phyloP scores from a whole-genome alignment of 2,888 invertebrate genomes.

The Phrixothrix hirtus region DNA sequence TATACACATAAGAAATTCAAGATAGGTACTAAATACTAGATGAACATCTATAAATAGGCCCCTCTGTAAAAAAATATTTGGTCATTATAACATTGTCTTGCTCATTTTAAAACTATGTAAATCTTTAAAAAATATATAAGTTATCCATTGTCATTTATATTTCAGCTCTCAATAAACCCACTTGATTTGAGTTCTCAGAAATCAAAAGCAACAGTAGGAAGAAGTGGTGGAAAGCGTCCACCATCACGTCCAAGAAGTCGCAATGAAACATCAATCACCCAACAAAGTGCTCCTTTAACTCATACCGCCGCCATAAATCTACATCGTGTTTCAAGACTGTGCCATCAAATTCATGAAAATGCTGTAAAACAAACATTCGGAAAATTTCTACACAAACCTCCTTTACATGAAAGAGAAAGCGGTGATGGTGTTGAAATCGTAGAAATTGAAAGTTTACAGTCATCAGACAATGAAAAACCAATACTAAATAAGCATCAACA shows the following conservation, averaged over 20 bases:
- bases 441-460: conserved; percentile 42
- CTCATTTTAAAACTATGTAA: too few species aligned
- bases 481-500: conserved; percentile 38
- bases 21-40: too few species aligned
- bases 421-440: conserved; percentile 47
- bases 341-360: conserved; percentile 57
- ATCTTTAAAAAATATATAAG: too few species aligned
- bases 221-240: conserved; percentile 59
- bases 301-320: conserved; percentile 45
- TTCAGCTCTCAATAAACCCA: conserved; percentile 57
- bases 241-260: conserved; percentile 55
- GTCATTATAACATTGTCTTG: too few species aligned
- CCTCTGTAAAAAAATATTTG: too few species aligned
- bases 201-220: conserved; percentile 58
- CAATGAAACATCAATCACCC: conserved; percentile 35
- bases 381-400: conserved; percentile 30
- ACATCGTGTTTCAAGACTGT: conserved; percentile 55
- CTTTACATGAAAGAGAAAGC: conserved; percentile 41
- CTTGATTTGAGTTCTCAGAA: conserved; percentile 59
- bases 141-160: too few species aligned
- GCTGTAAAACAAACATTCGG: conserved; percentile 52
- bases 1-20: too few species aligned
- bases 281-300: conserved; percentile 20
- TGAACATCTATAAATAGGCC: too few species aligned
- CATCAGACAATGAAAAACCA: conserved; percentile 24